Conservation (phyloP, 2,113 vertebrate genomes). For the Gallinago media region DNA sequence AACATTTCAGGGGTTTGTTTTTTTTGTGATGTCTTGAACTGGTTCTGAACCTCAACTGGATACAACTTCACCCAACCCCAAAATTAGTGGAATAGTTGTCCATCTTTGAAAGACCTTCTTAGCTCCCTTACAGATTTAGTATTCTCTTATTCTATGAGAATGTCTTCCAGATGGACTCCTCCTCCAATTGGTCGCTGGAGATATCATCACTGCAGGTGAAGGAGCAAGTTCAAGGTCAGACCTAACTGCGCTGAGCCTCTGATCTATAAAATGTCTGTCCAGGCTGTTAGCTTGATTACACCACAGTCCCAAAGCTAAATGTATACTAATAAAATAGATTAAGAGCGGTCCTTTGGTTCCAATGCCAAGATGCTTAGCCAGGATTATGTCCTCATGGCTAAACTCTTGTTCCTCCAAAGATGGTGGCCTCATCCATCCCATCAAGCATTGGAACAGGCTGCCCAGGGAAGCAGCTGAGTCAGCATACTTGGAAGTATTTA, state of each 20-base stretch:
- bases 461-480: not conserved
- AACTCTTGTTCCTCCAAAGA: not conserved
- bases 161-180: not conserved
- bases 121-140: not conserved
- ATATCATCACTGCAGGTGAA: too few species aligned
- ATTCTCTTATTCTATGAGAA: not conserved
- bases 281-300: not conserved
- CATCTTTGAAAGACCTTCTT: not conserved
- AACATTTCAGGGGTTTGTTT: not conserved
- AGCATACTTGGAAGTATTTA: not conserved
- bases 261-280: not conserved
- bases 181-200: accelerated
- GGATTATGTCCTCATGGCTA: not conserved
- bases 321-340: not conserved
- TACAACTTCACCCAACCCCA: not conserved
- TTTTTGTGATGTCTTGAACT: not conserved
- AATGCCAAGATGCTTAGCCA: not conserved
- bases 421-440: not conserved
- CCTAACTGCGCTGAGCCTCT: not conserved
- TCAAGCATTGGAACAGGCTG: not conserved
- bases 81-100: too few species aligned
- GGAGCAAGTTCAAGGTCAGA: not conserved
- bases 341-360: not conserved
- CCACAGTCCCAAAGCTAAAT: not conserved
- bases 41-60: not conserved